phyloP scores from a whole-genome alignment of 2,113 vertebrate genomes.

The Danionella cerebrum region DNA sequence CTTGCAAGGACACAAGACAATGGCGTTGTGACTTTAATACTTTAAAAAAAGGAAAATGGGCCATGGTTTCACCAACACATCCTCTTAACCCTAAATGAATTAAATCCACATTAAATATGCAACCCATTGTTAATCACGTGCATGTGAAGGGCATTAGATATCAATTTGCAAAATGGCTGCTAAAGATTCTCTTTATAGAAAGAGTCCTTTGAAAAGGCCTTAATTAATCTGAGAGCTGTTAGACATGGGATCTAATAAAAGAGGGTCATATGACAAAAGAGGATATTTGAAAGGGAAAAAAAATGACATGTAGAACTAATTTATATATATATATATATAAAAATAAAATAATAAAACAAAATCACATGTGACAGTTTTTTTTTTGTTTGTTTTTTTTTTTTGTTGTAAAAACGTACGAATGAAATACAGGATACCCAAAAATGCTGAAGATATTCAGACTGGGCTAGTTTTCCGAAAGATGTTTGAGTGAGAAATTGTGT shows the following conservation, averaged over 20 bases:
- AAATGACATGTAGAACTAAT: neutral
- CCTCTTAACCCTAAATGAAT: slow-evolving; percentile 61
- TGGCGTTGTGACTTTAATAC: slow-evolving; percentile 13
- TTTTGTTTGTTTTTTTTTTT: too few relatives aligned
- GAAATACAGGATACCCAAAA: too few relatives aligned
- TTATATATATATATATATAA: too few relatives aligned
- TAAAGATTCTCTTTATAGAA: slow-evolving; percentile 59
- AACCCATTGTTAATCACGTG: slow-evolving; percentile 68
- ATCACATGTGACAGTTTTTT: neutral
- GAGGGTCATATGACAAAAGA: neutral
- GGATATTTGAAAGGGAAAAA: neutral
- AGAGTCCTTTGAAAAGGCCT: slow-evolving; percentile 56
- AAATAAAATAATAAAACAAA: neutral
- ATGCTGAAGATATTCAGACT: too few relatives aligned
- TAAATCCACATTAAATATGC: slow-evolving; percentile 65
- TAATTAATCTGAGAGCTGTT: slow-evolving; percentile 42
- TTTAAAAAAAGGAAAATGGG: slow-evolving; percentile 18
- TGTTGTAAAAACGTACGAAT: too few relatives aligned
- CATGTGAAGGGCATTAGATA: slow-evolving; percentile 65
- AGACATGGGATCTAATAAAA: neutral
- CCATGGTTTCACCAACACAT: slow-evolving; percentile 44
- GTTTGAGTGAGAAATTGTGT: too few relatives aligned
- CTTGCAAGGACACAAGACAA: slow-evolving; percentile 3
- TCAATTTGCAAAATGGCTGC: slow-evolving; percentile 65
- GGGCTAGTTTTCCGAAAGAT: too few relatives aligned